phyloP scores from a whole-genome alignment of 2,113 vertebrate genomes.

The Taurulus bubalis region DNA sequence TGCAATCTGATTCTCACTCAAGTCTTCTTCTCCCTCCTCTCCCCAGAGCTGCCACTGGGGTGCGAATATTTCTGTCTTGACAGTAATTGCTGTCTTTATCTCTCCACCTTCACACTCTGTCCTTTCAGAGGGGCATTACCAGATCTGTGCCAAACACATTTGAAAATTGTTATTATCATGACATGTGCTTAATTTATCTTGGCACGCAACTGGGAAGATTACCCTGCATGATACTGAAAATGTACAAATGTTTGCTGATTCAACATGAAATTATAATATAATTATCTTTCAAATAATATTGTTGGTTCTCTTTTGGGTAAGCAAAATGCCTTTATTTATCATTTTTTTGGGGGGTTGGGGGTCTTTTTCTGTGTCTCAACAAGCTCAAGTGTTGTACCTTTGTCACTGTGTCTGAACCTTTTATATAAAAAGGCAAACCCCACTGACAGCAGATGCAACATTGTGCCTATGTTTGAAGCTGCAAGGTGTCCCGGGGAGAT shows the following conservation, averaged over 20 bases:
- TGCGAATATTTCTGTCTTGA: slow-evolving; percentile 94
- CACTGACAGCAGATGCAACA: slow-evolving; percentile 51
- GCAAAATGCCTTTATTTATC: background rate
- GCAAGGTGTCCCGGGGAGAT: slow-evolving; percentile 25
- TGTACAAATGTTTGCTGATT: background rate
- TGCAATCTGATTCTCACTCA: slow-evolving; percentile 3
- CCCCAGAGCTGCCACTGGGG: slow-evolving; percentile 67
- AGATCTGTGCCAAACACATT: slow-evolving; percentile 34
- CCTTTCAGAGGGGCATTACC: slow-evolving; percentile 23
- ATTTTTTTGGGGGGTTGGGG: background rate
- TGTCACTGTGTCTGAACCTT: slow-evolving; percentile 52
- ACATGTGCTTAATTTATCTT: slow-evolving; percentile 34
- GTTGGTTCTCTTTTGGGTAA: background rate
- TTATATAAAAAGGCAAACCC: slow-evolving; percentile 52
- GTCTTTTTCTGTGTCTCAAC: slow-evolving; percentile 2
- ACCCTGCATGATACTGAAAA: slow-evolving; percentile 8
- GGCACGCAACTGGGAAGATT: slow-evolving; percentile 16
- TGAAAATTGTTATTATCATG: slow-evolving; percentile 29
- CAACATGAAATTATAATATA: background rate
- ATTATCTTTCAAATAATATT: slow-evolving; percentile 11
- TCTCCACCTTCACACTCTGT: slow-evolving; percentile 23
- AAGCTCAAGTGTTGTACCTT: slow-evolving; percentile 41
- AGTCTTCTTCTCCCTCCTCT: slow-evolving; percentile 13
- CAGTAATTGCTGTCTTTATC: slow-evolving; percentile 87
- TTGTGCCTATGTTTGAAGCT: slow-evolving; percentile 29